These are phyloP conservation scores for Mus spicilegus DNA, from an alignment of 2,113 vertebrate species.

Conservation along the genomic window DNA sequence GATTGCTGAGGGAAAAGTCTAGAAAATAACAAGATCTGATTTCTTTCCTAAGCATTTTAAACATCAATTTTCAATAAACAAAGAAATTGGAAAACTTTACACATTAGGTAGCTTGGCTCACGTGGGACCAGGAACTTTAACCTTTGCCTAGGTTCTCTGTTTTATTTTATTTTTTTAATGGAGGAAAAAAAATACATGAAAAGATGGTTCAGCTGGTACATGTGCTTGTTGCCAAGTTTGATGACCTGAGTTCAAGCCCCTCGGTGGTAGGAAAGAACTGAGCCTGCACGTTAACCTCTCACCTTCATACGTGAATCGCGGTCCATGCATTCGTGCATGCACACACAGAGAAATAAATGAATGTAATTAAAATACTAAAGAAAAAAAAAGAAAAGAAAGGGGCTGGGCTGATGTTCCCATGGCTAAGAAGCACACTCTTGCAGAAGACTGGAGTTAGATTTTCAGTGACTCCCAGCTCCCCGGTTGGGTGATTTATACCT, in stretches of 20 bases:
- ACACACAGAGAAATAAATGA: neutral
- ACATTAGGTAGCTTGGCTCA: neutral
- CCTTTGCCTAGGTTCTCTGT: neutral
- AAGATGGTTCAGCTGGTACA: neutral
- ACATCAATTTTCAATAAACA: constrained; percentile 13
- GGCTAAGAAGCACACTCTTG: neutral
- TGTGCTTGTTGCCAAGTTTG: neutral
- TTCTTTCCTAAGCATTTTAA: constrained; percentile 11
- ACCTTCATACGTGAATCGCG: neutral
- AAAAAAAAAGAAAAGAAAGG: neutral
- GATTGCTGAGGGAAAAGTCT: neutral
- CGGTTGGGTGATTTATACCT: neutral
- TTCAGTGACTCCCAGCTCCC: no score
- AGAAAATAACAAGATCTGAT: neutral
- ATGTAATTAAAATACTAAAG: neutral
- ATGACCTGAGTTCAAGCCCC: neutral
- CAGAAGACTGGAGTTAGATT: neutral
- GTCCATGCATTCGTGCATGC: no score
- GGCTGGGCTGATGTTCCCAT: neutral
- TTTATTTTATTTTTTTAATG: neutral
- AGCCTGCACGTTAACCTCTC: neutral
- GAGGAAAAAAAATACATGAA: neutral
- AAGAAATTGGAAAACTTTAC: constrained; percentile 1
- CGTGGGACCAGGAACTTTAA: neutral
- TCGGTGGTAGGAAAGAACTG: neutral